Evolutionary conservation across 2,113 vertebrate species (phyloP).

Genomic region (Opisthocomus hoazin): DNA sequence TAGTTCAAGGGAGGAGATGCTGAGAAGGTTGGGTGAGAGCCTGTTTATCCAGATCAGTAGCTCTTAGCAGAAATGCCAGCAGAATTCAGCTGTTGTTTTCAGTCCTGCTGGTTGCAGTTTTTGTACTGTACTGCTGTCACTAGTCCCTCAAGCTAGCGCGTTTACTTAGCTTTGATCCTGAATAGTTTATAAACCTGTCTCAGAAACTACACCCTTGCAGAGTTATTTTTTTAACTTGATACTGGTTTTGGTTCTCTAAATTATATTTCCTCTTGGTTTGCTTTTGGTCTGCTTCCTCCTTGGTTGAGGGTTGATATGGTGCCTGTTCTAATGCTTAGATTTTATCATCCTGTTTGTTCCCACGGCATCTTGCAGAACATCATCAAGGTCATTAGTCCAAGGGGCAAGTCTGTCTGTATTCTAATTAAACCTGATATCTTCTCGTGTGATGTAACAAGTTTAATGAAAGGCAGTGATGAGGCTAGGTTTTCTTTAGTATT

Average conservation of each 20-base stretch:
- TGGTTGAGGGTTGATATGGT: background rate
- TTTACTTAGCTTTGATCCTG: background rate
- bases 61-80: background rate
- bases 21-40: background rate
- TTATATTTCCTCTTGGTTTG: background rate
- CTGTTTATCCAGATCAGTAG: background rate
- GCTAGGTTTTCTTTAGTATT: background rate
- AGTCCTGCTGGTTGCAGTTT: background rate
- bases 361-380: background rate
- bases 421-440: background rate
- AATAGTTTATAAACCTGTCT: background rate
- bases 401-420: background rate
- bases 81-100: background rate
- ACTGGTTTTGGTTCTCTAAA: background rate
- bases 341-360: conserved; percentile 32
- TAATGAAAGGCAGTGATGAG: background rate
- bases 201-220: background rate
- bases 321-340: background rate
- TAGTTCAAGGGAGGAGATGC: background rate
- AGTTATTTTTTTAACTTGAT: background rate
- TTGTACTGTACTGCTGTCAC: background rate
- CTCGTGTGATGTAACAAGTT: background rate
- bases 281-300: background rate
- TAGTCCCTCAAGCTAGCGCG: background rate
- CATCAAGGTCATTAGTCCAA: conserved; percentile 7